Base-by-base conservation (phyloP, 2,797 vertebrate species). In the Phaenicophaeus curvirostris region DNA sequence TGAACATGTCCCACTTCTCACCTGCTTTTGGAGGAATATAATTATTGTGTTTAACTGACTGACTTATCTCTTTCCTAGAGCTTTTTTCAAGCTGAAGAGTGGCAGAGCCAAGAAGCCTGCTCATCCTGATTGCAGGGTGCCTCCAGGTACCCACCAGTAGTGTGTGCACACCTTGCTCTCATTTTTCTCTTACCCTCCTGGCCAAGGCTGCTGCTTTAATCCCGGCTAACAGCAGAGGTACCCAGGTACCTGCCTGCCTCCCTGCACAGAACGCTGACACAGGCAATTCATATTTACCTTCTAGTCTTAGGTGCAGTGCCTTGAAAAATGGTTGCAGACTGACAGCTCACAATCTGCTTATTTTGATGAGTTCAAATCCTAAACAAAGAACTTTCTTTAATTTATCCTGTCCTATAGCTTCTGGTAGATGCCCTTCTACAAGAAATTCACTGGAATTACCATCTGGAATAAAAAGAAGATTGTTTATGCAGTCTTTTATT, bases 41-140 rank as follows among this genome's bases (percentile, higher is more conserved):
- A 97, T 97, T 93, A 95, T 72, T 93, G 73, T 27, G 21, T 96
- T 96, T 97, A 89, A 96, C 74, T 18, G 88, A 93, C 89, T 90
- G 89, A 94, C 89, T 97, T 94, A 95, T 80, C 76, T 74, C 44
- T 91, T 96, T 90, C 82, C 71, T 59, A 58, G 75, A 91, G 92
- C 76, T 95, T 92, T 91, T 93, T 76, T 39, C 21, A 73, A 75
- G 58, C 44, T 80, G 72, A 96, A 92, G 74, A 67, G 55, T 76
- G 66, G 62, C 73, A 78, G 68, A 41, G 12, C 65, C 3, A 30
- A 41, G 37, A n/a, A 50, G 63, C 33, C 41, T 57, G 37, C 59
- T 93, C 75, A 46, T 68, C 30, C 53, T 6, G 24, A 78, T 20
- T 53, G 74, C 76, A 87, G 53, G 1, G 6, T 4, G 27, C 41